phyloP scores from a whole-genome alignment of 2,797 vertebrate genomes.

The Diplodus puntazzo region DNA sequence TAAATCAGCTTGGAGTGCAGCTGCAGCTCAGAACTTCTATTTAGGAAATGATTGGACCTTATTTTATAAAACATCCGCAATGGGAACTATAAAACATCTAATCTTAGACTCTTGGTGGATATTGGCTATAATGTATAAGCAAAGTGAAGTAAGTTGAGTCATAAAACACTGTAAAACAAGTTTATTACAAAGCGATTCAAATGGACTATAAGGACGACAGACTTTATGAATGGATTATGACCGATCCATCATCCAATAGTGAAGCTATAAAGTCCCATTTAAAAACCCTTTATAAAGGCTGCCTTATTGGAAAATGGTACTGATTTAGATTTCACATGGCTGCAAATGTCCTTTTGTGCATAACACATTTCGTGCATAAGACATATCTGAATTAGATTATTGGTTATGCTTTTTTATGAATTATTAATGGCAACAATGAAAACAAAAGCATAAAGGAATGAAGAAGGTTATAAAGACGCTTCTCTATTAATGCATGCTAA shows the following conservation, averaged over 20 bases:
- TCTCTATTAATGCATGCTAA: background rate
- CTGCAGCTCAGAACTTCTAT: constrained; percentile 22
- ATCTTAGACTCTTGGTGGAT: background rate
- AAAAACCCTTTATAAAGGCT: background rate
- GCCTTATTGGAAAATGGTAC: background rate
- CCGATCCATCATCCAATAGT: background rate
- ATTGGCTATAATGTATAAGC: background rate
- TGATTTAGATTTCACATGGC: constrained; percentile 1
- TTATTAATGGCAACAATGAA: background rate
- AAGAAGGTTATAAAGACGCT: background rate
- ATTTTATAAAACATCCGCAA: constrained; percentile 3
- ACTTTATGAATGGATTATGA: no score
- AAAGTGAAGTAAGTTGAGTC: background rate
- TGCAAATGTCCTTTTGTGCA: background rate
- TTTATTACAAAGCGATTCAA: background rate
- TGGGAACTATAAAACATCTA: background rate
- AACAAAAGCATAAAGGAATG: background rate
- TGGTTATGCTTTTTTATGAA: background rate
- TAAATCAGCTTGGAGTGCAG: constrained; percentile 50
- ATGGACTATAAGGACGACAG: background rate
- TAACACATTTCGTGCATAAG: no score
- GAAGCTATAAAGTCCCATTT: background rate
- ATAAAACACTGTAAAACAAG: background rate
- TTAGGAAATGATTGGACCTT: constrained; percentile 13
- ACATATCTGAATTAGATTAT: background rate